Base-by-base conservation (phyloP, 1,140 invertebrate species). In the Chironomus tepperi region DNA sequence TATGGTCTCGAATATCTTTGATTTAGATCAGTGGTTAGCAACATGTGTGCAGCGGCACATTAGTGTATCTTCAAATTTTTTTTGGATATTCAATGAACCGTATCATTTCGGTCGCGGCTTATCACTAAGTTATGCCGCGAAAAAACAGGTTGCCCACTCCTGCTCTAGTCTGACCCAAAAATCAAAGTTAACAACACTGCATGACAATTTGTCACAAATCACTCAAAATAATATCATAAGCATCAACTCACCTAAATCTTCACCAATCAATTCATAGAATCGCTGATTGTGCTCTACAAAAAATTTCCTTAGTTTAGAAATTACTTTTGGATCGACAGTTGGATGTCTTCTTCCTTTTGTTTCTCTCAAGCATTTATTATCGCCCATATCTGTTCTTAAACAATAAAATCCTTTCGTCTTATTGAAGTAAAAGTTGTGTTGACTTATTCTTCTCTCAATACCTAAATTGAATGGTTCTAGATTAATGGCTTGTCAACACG, bases 341-440 rank as follows among this genome's bases (percentile, higher is more conserved):
- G 96, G 96, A 84, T 99, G 97, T 77, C 89, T 89, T 2, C 97
- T 87, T 3, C 97, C 97, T 82, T 99, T 99, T 74, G 94, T 97
- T 79, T 97, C 96, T 3, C 93, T 88, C 75, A 99, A 84, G 84
- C 97, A 99, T 79, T 97, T 91, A 10, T 21, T 79, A 79, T 94
- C 92, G 34, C 89, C 89, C 6, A 91, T 93, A 76, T 93, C 91
- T 79, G 93, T 93, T 43, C 92, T 87, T 76, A 98, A 86, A 83
- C 97, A 99, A 79, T 96, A 98, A 84, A 99, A 99, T 3, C 96
- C 96, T 83, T 98, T 98, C 16, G 95, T 96, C 81, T 94, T 90
- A 83, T 98, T 98, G 83, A 98, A 97, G 82, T 97, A 97, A 84
- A 99, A 98, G 84, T 98, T 94, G 77, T 93, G 91, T 77, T 92